Percentiles rank a stretch among this genome's conserved stretches.
Conservation (phyloP, 1,140 invertebrate genomes). For the Drosophila rhopaloa region DNA sequence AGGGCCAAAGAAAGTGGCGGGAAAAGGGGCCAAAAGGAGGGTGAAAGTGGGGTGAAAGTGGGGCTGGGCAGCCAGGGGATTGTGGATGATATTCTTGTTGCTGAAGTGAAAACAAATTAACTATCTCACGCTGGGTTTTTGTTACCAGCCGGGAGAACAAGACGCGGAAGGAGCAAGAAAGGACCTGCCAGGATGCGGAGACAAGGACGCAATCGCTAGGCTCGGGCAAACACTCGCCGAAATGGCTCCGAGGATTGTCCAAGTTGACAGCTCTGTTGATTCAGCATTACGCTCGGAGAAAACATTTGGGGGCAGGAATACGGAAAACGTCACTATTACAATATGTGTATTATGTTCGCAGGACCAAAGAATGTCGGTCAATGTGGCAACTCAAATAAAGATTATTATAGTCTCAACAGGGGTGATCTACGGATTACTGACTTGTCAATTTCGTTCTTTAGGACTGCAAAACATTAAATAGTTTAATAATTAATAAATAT, state of each 20-base stretch:
- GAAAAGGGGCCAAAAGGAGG: neutral
- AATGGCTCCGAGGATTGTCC: slow-evolving; percentile 44
- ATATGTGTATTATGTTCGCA: slow-evolving; percentile 21
- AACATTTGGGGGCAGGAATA: neutral
- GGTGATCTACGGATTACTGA: neutral
- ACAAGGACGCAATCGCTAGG: slow-evolving; percentile 36
- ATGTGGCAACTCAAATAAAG: neutral
- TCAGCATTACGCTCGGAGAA: slow-evolving; percentile 36
- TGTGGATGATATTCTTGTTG: slow-evolving; percentile 66
- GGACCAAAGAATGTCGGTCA: neutral
- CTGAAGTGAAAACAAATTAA: slow-evolving; percentile 82
- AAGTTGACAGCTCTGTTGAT: slow-evolving; percentile 64
- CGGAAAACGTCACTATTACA: slow-evolving; percentile 3
- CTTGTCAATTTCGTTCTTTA: neutral
- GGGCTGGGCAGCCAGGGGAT: slow-evolving; percentile 4
- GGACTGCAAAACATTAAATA: neutral
- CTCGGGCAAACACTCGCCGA: slow-evolving; percentile 62
- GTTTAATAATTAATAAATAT: no score
- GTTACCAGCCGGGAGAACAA: slow-evolving; percentile 24
- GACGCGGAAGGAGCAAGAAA: neutral
- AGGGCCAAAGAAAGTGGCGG: slow-evolving; percentile 26
- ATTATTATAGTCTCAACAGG: neutral
- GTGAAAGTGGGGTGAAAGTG: neutral
- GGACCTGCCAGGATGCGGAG: slow-evolving; percentile 14
- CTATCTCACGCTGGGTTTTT: slow-evolving; percentile 82